Conservation (phyloP, 2,888 invertebrate genomes). For the Trichopoda pennipes region DNA sequence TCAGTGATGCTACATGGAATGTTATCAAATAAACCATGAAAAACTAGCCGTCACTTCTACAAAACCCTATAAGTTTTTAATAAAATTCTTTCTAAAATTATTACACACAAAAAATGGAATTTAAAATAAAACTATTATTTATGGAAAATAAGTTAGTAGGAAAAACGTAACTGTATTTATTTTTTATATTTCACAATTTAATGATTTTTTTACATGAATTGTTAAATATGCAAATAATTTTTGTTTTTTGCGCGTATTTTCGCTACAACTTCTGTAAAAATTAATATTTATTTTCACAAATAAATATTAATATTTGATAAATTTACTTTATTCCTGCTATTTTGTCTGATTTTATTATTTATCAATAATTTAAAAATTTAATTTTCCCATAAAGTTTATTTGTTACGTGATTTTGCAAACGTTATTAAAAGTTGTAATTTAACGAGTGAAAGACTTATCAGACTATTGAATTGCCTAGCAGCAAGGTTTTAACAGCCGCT, state of each 20-base stretch:
- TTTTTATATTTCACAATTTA: constrained; percentile 44
- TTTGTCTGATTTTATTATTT: constrained; percentile 43
- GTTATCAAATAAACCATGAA: too few species aligned
- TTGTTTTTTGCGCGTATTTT: not conserved
- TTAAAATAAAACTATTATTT: constrained; percentile 19
- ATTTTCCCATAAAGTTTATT: constrained; percentile 6
- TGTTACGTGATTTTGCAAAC: constrained; percentile 19
- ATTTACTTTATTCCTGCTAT: constrained; percentile 22
- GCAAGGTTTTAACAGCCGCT: too few species aligned
- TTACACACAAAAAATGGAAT: constrained; percentile 23
- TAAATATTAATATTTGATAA: constrained; percentile 50
- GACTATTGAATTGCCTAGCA: too few species aligned
- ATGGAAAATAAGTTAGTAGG: constrained; percentile 2
- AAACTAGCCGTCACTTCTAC: too few species aligned
- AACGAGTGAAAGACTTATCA: not conserved
- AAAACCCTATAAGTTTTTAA: too few species aligned
- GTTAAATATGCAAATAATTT: not conserved
- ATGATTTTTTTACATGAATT: constrained; percentile 45
- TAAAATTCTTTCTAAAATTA: not conserved
- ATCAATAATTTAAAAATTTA: constrained; percentile 42
- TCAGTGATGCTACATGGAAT: too few species aligned
- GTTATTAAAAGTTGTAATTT: not conserved
- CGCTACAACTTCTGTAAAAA: not conserved
- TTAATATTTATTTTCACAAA: constrained; percentile 37
- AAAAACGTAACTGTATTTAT: constrained; percentile 1